phyloP scores from a whole-genome alignment of 1,140 invertebrate species.

The Mesaphorura yosii region DNA sequence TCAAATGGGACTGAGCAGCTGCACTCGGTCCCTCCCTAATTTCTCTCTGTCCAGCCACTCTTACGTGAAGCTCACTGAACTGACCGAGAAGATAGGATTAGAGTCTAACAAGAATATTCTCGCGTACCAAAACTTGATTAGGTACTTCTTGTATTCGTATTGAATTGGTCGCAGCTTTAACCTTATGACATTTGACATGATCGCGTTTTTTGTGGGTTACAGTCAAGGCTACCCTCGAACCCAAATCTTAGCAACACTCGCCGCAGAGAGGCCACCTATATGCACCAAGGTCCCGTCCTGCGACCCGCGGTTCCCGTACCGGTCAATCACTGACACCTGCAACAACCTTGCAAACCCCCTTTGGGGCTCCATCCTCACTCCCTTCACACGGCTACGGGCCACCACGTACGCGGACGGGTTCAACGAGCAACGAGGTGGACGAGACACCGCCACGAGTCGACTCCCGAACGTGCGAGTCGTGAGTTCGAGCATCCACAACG shows the following conservation, averaged over 20 bases:
- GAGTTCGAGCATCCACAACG: conserved; percentile 75
- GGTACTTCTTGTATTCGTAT: conserved; percentile 4
- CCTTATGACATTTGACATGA: not conserved
- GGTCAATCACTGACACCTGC: conserved; percentile 41
- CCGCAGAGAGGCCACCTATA: too few species aligned
- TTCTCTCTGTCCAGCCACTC: too few species aligned
- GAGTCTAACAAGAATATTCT: conserved; percentile 4
- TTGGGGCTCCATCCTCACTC: conserved; percentile 47
- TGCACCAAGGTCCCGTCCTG: too few species aligned
- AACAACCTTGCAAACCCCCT: conserved; percentile 42
- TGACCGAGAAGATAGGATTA: conserved; percentile 5
- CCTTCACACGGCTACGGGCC: conserved; percentile 44
- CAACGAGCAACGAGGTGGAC: conserved; percentile 35
- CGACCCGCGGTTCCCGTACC: conserved; percentile 32
- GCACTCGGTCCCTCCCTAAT: too few species aligned
- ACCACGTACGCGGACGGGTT: conserved; percentile 48
- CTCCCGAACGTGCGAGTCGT: conserved; percentile 68
- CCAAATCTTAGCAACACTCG: not conserved
- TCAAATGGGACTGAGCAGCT: too few species aligned
- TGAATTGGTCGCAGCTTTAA: not conserved
- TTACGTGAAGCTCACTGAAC: conserved; percentile 5
- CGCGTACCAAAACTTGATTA: not conserved
- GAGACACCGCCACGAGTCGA: conserved; percentile 38
- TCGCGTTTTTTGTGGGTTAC: not conserved
- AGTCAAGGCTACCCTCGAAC: not conserved